Evolutionary conservation across 2,888 invertebrate genomes (phyloP).

Genomic region (Hyalella azteca): DNA sequence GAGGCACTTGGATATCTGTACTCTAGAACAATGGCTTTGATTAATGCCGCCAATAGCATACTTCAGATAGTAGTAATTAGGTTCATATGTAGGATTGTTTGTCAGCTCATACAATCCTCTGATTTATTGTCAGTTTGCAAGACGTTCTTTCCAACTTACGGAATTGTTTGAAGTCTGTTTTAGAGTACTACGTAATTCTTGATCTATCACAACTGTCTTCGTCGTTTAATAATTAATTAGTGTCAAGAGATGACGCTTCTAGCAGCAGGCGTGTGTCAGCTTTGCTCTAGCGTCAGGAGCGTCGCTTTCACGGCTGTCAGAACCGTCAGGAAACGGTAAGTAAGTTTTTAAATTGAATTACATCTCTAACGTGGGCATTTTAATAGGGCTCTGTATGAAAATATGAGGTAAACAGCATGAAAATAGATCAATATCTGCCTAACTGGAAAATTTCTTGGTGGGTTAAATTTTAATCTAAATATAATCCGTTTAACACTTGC

Average conservation of each 20-base stretch:
- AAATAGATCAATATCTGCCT: neutral
- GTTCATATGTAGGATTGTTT: too few relatives aligned
- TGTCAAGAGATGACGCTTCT: neutral
- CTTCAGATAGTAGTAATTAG: too few relatives aligned
- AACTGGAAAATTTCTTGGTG: neutral
- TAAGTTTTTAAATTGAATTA: neutral
- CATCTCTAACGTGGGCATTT: neutral
- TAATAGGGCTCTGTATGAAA: neutral
- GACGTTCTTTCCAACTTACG: too few relatives aligned
- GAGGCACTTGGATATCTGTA: too few relatives aligned
- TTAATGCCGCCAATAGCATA: too few relatives aligned
- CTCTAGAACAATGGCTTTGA: too few relatives aligned
- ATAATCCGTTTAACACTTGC: neutral
- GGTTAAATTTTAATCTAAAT: neutral
- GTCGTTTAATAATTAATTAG: too few relatives aligned
- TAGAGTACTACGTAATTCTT: too few relatives aligned
- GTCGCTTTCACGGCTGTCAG: neutral
- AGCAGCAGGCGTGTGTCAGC: neutral
- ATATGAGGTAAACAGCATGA: neutral
- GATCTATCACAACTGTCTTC: too few relatives aligned
- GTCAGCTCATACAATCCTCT: too few relatives aligned
- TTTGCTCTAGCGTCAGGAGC: neutral
- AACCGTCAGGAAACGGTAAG: slow-evolving; percentile 1
- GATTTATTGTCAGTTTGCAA: too few relatives aligned
- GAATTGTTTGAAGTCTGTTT: too few relatives aligned